A percentile compares a stretch with the other conserved stretches of the same genome.
Evolutionary conservation across 2,113 vertebrate species (phyloP).

Genomic region (Hydrolagus affinis): DNA sequence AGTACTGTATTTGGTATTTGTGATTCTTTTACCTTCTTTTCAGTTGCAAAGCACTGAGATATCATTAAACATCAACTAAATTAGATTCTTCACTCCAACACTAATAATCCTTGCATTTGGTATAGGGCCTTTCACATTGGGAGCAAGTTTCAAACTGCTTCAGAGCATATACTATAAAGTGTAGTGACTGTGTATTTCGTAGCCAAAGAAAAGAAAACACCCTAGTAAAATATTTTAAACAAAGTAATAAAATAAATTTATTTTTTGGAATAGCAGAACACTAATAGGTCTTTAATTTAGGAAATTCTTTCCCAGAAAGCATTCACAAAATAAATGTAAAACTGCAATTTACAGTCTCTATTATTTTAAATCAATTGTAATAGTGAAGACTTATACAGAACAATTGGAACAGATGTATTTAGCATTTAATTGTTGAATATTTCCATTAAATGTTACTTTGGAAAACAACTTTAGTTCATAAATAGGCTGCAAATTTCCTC

Average conservation of each 20-base stretch:
- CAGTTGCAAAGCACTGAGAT: neutral
- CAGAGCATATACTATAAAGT: too few relatives aligned
- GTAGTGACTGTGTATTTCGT: too few relatives aligned
- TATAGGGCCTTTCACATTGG: too few relatives aligned
- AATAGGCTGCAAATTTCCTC: neutral
- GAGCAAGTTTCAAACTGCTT: too few relatives aligned
- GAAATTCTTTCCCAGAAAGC: neutral
- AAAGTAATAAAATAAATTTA: neutral
- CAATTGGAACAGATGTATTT: neutral
- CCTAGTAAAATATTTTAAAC: neutral
- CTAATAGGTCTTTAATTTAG: neutral
- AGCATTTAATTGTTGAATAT: conserved; percentile 4
- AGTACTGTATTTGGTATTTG: too few relatives aligned
- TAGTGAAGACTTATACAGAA: neutral
- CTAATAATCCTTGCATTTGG: too few relatives aligned
- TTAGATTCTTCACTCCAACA: neutral
- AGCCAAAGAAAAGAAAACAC: too few relatives aligned
- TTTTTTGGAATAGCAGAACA: neutral
- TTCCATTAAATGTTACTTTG: neutral
- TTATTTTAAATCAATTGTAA: conserved; percentile 5
- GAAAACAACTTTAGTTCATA: conserved; percentile 6
- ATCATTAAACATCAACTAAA: neutral
- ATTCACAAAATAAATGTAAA: neutral
- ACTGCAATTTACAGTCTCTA: neutral
- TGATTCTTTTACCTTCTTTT: too few relatives aligned